Base-by-base conservation (phyloP, 2,797 vertebrate species). In the Rhynchotus rufescens region DNA sequence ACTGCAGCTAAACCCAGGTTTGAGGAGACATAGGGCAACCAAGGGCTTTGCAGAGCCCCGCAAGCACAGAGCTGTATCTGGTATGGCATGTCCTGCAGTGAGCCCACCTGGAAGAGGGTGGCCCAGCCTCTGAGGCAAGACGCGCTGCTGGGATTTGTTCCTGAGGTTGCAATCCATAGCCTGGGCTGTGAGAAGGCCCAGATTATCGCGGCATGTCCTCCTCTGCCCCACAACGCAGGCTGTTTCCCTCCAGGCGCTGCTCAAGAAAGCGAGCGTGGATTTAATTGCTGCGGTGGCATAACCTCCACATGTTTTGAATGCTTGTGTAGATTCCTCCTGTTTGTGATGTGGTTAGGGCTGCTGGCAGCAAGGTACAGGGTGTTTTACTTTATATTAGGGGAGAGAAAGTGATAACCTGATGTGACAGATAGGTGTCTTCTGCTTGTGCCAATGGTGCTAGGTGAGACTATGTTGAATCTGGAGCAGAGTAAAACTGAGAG, bases 241-340 rank as follows among this genome's bases (percentile, higher is more conserved):
- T 0, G 84, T 94, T 94, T 95, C 9, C 88, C 94, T 82, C 22
- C 47, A 89, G 95, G 96, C 91, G 0, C 59, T 83, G 42, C 45
- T 84, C 72, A 90, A 93, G 88, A 94, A 94, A 94, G 90, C 80
- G 80, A 93, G 84, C 7, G 21, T 57, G 79, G 67, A 84, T 92
- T 87, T 94, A 90, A 96, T 93, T 94, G 88, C 91, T 0, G 0
- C 45, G 52, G 86, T 92, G 93, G 90, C 95, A 92, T 71, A 95
- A 80, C 84, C 90, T 89, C 84, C 90, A 96, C 86, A 95, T 95
- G 86, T 93, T 96, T 93, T 92, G 80, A 96, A 96, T 96, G 91
- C 90, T 90, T 94, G 30, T 83, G 84, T 88, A 73, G 88, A 95
- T 92, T 96, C 94, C 88, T 95, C 52, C 71, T 85, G 86, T 93